Conservation (phyloP, 2,888 invertebrate species). For the Dasypolia templi region DNA sequence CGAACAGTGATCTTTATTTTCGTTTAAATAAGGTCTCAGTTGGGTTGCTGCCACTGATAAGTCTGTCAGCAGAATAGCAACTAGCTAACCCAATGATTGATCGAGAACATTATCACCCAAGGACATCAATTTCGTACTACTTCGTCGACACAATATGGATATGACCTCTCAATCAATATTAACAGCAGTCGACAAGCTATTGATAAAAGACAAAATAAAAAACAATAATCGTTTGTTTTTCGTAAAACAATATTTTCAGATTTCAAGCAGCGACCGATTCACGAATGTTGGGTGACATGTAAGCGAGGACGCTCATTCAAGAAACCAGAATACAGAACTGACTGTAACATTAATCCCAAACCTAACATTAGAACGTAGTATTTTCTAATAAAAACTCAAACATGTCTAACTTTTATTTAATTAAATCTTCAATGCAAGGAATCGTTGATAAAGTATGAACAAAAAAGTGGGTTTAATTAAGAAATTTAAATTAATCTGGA, state of each 20-base stretch:
- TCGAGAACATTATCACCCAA: not conserved
- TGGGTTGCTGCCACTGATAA: not conserved
- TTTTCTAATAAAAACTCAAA: not conserved
- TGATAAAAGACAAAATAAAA: not conserved
- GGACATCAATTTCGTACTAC: slow-evolving; percentile 14
- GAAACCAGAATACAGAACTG: slow-evolving; percentile 84
- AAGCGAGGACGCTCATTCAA: slow-evolving; percentile 87
- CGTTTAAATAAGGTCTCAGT: not conserved
- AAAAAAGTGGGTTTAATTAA: not conserved
- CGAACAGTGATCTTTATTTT: not conserved
- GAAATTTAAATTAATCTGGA: not conserved
- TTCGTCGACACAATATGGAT: not conserved
- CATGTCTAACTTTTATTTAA: not conserved
- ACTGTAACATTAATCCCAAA: slow-evolving; percentile 83
- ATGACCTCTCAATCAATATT: not conserved
- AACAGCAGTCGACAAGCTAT: not conserved
- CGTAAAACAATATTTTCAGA: slow-evolving; percentile 71
- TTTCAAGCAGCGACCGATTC: slow-evolving; percentile 85
- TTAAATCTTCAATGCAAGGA: not conserved
- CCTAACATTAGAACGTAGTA: slow-evolving; percentile 63
- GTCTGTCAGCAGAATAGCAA: too few species aligned
- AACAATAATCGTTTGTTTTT: not conserved
- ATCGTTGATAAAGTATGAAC: not conserved
- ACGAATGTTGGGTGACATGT: slow-evolving; percentile 88
- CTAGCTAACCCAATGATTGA: not conserved